Conservation (phyloP, 2,888 invertebrate genomes). For the Drosophila algonquin region DNA sequence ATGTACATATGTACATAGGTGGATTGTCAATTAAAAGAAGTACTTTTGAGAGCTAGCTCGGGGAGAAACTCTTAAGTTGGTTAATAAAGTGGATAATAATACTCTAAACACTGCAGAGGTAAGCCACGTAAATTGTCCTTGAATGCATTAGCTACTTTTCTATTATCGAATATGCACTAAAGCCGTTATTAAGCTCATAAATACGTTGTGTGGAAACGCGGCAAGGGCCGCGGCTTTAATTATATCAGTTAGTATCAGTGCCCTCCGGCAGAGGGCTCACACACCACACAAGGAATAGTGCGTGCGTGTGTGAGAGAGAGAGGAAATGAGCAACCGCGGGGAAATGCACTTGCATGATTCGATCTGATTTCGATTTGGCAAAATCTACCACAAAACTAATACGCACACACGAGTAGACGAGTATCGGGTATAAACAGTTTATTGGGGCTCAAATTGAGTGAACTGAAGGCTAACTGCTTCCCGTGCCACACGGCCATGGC, state of each 20-base stretch:
- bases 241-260: no score
- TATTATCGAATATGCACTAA: not conserved
- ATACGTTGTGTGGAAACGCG: no score
- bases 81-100: no score
- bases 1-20: not conserved
- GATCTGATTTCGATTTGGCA: no score
- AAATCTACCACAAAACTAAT: no score
- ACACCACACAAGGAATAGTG: no score
- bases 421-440: not conserved
- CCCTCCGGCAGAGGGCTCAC: no score
- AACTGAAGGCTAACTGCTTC: not conserved
- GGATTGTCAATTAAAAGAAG: not conserved
- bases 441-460: slow-evolving; percentile 1
- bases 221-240: no score
- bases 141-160: not conserved
- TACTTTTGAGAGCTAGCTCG: not conserved
- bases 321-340: no score
- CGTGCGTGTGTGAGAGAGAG: no score
- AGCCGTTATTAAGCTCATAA: not conserved
- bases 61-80: not conserved
- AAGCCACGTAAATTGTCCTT: not conserved
- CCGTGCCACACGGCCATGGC: not conserved
- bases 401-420: no score
- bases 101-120: not conserved
- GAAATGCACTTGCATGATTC: no score